Base-by-base conservation (phyloP, 1,140 invertebrate species). In the Sarcophaga bullata region DNA sequence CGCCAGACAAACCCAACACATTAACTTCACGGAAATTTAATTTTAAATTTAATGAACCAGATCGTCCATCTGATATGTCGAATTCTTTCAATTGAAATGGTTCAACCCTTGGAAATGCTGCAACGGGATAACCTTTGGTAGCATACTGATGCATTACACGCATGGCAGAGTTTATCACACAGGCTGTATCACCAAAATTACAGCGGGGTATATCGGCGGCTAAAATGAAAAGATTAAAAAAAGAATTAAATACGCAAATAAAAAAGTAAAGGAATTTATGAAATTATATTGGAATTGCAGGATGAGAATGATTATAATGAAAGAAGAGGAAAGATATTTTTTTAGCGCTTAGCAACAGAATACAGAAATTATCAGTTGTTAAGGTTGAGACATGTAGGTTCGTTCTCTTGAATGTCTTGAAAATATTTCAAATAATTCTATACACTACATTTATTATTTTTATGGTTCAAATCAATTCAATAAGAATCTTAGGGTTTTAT, bases 1-100 rank as follows among this genome's bases (percentile, higher is more conserved):
- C 87, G 62, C 88, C 84, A n/a, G 86, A 88, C 84, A 89, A 83
- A 0, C 88, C 88, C 72, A 86, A 86, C 17, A 89, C 88, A 81
- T 86, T 85, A 10, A 89, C 86, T 84, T 89, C 88, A 58, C 81
- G 85, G 72, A 89, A 90, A 83, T 85, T 86, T 11, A 89, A 83
- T 84, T 89, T 89, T 8, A 89, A 86, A 50, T 78, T 90, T 49
- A 89, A 81, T 0, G 88, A 88, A 9, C 88, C 87, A 47, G 52
- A 82, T 72, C 86, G 86, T 50, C 88, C 88, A 48, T 89, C 88
- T 25, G 86, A 87, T 19, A 89, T 87, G 25, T 89, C 88, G 9
- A 90, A 85, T 1, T 85, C 84, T 75, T 90, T 89, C 8, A 89
- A 80, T 47, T 86, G 50, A 19, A 89, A 89, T 3, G 88, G 88